Evolutionary conservation across 2,888 invertebrate genomes (phyloP), one percentile per base, ranked within the genome.

Genomic region (Eupeodes latifasciatus): DNA sequence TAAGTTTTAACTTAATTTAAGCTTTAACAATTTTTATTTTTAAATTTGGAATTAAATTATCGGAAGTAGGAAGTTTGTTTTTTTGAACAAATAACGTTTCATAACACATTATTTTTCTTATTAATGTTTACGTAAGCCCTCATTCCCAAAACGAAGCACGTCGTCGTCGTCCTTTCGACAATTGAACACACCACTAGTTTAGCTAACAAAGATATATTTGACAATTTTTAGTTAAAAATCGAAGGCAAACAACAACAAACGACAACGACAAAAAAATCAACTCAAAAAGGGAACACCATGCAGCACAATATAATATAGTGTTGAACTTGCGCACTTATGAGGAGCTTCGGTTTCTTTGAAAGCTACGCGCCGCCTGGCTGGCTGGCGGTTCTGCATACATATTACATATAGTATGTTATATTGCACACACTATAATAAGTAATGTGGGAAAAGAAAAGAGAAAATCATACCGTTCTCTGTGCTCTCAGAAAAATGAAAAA

Each of bases 71-170:
- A 66, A 4, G 6, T 9, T 36, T 49, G 14, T 51, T 51, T 66
- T 27, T 34, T 34, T 4, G n/a, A 61, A 62, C 11, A 5, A 27
- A 14, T 62, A 53, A 61, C 19, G 12, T 57, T 44, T 16, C n/a
- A 11, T 40, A 14, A 62, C 62, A 44, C 40, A 6, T 62, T 69
- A 9, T 44, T 44, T 61, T 72, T 36, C 44, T 40, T 16, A 53
- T 62, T 34, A 16, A 51, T 87, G 83, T 87, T 87, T 87, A 87
- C 83, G 76, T 83, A 87, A 87, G 83, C 53, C 75, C 51, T 79
- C 75, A 71, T 66, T 71, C 12, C 49, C 5, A 62, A 78, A 62
- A 14, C 66, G 64, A 81, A 40, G 53, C 62, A 62, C 62, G 62
- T 62, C 69, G 59, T 62, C 69, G 59, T 71, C 36, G 79, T 86